Conservation (phyloP, 2,888 invertebrate species). For the Cataglyphis livida region DNA sequence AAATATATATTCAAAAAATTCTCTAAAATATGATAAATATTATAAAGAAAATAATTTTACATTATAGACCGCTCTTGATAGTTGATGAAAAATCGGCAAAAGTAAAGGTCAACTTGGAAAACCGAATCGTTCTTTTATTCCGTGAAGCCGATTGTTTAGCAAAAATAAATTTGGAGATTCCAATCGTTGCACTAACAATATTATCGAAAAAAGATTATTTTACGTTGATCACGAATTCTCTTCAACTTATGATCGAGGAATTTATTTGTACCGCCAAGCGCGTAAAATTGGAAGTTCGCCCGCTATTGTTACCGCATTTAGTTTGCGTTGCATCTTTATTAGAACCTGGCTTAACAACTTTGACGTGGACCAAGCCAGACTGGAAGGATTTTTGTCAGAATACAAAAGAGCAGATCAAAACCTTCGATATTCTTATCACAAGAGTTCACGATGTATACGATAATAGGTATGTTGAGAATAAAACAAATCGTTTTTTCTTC, state of each 20-base stretch:
- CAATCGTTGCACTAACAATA: slow-evolving; percentile 92
- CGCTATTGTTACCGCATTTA: slow-evolving; percentile 95
- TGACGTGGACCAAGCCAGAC: slow-evolving; percentile 95
- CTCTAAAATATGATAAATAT: background rate
- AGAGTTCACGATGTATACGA: slow-evolving; percentile 96
- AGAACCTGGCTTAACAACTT: slow-evolving; percentile 92
- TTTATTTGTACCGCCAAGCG: slow-evolving; percentile 90
- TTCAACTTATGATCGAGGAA: slow-evolving; percentile 92
- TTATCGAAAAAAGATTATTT: slow-evolving; percentile 93
- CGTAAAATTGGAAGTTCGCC: slow-evolving; percentile 95
- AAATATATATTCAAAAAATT: slow-evolving; percentile 13
- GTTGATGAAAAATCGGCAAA: slow-evolving; percentile 89
- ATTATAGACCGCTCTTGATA: slow-evolving; percentile 87
- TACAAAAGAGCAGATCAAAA: slow-evolving; percentile 92
- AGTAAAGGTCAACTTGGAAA: slow-evolving; percentile 92
- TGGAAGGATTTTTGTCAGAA: slow-evolving; percentile 93
- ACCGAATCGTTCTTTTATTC: slow-evolving; percentile 91
- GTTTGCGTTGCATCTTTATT: slow-evolving; percentile 93
- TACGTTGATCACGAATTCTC: slow-evolving; percentile 90
- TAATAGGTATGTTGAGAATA: slow-evolving; percentile 86
- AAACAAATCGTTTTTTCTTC: background rate
- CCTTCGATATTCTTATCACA: slow-evolving; percentile 91
- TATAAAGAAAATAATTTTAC: slow-evolving; percentile 5
- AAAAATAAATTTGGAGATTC: slow-evolving; percentile 93
- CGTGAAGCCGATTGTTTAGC: slow-evolving; percentile 94